Percentiles rank a stretch among this genome's conserved stretches.
Evolutionary conservation across 2,113 vertebrate species (phyloP).

Genomic region (Protobothrops flavoviridis): DNA sequence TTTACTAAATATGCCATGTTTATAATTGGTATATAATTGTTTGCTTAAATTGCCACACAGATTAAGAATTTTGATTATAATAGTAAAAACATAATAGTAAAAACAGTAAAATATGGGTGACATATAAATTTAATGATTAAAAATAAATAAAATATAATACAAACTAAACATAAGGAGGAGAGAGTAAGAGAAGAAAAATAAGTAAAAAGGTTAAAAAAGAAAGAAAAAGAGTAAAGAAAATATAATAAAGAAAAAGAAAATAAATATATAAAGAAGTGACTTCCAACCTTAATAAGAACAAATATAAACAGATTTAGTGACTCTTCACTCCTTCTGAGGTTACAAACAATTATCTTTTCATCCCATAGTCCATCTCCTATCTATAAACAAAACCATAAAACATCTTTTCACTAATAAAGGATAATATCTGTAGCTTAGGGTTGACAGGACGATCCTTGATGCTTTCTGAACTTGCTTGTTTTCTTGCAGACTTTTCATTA

Average conservation of each 20-base stretch:
- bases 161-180: too few relatives aligned
- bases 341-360: background rate
- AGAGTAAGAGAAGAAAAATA: too few relatives aligned
- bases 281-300: too few relatives aligned
- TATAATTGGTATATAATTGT: background rate
- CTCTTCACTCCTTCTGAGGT: background rate
- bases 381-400: background rate
- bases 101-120: too few relatives aligned
- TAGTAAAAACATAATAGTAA: too few relatives aligned
- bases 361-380: background rate
- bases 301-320: background rate
- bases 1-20: background rate
- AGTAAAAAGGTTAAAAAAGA: too few relatives aligned
- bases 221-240: too few relatives aligned
- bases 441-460: background rate
- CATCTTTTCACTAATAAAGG: background rate
- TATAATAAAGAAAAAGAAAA: too few relatives aligned
- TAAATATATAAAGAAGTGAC: background rate
- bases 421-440: background rate
- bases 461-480: background rate
- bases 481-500: too few relatives aligned
- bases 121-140: too few relatives aligned
- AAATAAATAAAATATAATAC: too few relatives aligned
- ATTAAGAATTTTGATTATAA: too few relatives aligned
- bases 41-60: background rate